Percentiles rank a stretch among this genome's conserved stretches.
These are phyloP conservation scores for Silurus meridionalis DNA, from an alignment of 2,113 vertebrate genomes.

Conservation along the genomic window DNA sequence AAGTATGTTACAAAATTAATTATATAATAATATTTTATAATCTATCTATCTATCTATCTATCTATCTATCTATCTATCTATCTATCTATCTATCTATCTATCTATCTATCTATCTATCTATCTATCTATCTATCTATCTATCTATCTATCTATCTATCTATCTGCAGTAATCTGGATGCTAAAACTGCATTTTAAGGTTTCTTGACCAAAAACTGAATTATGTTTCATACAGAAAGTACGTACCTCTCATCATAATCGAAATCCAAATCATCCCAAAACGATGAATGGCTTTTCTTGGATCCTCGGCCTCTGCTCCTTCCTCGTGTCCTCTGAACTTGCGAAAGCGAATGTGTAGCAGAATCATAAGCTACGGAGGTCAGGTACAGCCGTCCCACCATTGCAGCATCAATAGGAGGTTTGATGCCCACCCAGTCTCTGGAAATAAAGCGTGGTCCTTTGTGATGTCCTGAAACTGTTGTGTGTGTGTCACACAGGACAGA, in stretches of 20 bases:
- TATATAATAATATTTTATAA: too few relatives aligned
- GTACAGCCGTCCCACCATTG: slow-evolving; percentile 82
- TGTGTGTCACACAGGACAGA: background rate
- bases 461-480: slow-evolving; percentile 48
- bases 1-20: background rate
- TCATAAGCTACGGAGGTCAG: slow-evolving; percentile 63
- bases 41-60: too few relatives aligned
- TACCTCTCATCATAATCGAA: slow-evolving; percentile 56
- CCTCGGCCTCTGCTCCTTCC: slow-evolving; percentile 38
- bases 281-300: slow-evolving; percentile 43
- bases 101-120: too few relatives aligned
- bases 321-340: slow-evolving; percentile 32
- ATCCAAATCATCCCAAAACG: slow-evolving; percentile 55
- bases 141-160: too few relatives aligned
- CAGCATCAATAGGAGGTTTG: slow-evolving; percentile 76
- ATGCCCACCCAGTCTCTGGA: slow-evolving; percentile 81
- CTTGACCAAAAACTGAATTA: background rate
- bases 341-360: slow-evolving; percentile 23
- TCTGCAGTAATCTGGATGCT: background rate
- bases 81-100: too few relatives aligned
- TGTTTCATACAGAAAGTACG: background rate
- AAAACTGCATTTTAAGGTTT: background rate
- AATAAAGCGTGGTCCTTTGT: slow-evolving; percentile 63
- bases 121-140: too few relatives aligned
- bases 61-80: too few relatives aligned